Evolutionary conservation across 2,113 vertebrate species (phyloP).

Genomic region (Sinocyclocheilus rhinocerous): DNA sequence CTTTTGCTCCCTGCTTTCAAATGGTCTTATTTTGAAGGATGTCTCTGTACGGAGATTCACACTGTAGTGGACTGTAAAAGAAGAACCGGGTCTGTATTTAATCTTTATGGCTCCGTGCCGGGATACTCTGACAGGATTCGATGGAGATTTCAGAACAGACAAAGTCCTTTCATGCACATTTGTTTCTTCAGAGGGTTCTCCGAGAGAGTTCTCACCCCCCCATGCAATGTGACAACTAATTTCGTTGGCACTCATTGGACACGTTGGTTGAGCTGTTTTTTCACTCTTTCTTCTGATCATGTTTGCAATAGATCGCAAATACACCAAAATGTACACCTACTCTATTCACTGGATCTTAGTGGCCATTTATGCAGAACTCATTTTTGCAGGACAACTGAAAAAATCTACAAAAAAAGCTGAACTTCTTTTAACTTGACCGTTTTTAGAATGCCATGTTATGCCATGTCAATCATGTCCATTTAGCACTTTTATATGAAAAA

Average conservation of each 20-base stretch:
- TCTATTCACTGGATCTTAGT: neutral
- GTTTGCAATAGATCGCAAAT: neutral
- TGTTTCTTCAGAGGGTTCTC: neutral
- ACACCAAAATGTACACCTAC: neutral
- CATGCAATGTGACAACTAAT: neutral
- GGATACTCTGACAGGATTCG: neutral
- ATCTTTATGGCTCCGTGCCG: neutral
- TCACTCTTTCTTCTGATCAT: neutral
- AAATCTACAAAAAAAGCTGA: neutral
- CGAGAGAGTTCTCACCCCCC: too few relatives aligned
- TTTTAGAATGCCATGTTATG: too few relatives aligned
- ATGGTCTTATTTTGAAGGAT: constrained; percentile 7
- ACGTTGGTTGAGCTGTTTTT: neutral
- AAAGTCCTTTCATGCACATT: neutral
- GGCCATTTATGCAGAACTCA: too few relatives aligned
- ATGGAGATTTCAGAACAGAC: neutral
- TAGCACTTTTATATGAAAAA: neutral
- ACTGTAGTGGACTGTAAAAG: constrained; percentile 17
- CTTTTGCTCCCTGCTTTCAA: constrained; percentile 5
- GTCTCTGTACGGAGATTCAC: neutral
- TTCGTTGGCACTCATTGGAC: constrained; percentile 3
- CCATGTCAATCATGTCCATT: neutral
- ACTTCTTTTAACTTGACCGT: too few relatives aligned
- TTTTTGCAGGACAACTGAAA: neutral
- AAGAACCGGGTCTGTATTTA: neutral